A percentile compares a stretch with the other conserved stretches of the same genome.
phyloP scores from a whole-genome alignment of 2,113 vertebrate species.

The Rhodinocichla rosea region DNA sequence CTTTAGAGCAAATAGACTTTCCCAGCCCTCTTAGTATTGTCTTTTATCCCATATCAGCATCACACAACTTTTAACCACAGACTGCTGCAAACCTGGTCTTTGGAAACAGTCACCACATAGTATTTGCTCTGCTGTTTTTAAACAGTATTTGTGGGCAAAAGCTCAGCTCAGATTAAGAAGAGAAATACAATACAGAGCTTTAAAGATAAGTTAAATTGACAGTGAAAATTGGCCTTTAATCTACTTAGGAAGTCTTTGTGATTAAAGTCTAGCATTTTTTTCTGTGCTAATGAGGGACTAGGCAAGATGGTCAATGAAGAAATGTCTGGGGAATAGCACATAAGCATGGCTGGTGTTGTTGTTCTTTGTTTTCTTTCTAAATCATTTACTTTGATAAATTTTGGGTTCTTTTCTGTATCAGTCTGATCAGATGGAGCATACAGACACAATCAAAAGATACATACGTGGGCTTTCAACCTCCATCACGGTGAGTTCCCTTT shows the following conservation, averaged over 20 bases:
- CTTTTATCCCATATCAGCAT: not conserved
- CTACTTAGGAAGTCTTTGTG: slow-evolving; percentile 6
- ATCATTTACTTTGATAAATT: not conserved
- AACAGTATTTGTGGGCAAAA: not conserved
- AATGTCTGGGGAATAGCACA: not conserved
- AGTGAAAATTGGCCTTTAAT: slow-evolving; percentile 26
- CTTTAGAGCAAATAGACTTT: not conserved
- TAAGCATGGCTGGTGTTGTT: rapidly evolving
- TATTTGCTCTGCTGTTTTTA: not conserved
- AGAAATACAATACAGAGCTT: not conserved
- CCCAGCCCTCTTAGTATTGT: not conserved
- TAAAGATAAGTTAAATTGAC: slow-evolving; percentile 18
- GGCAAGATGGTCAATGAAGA: not conserved
- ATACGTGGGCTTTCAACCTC: not conserved
- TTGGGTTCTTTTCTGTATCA: not conserved
- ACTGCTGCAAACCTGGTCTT: not conserved
- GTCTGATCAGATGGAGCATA: not conserved
- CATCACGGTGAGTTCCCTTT: not conserved
- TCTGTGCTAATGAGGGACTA: not conserved
- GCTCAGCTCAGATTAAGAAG: not conserved
- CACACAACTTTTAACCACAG: not conserved
- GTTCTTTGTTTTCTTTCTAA: not conserved
- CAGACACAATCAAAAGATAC: not conserved
- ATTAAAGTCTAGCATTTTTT: not conserved
- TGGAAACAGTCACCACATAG: not conserved